These are phyloP conservation scores for Cryptoprocta ferox DNA, from an alignment of 2,797 vertebrate species.

Conservation along the genomic window DNA sequence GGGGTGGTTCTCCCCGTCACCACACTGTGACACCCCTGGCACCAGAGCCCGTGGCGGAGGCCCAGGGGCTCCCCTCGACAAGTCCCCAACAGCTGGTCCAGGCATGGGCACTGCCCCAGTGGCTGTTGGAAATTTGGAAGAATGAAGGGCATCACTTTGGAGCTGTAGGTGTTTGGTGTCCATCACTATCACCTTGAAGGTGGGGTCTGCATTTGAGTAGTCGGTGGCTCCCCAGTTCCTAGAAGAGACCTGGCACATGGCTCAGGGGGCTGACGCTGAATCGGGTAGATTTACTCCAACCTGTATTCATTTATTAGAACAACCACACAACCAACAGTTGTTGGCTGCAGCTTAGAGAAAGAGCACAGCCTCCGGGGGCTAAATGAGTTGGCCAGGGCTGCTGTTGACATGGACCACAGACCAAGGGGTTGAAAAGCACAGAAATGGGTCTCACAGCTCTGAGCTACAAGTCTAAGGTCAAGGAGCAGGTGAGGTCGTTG, in stretches of 20 bases:
- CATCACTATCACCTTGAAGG: neutral
- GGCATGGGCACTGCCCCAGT: neutral
- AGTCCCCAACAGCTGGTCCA: too few relatives aligned
- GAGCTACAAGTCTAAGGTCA: neutral
- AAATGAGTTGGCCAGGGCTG: neutral
- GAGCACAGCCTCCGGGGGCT: neutral
- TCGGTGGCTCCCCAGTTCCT: neutral
- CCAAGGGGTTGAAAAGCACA: fast-evolving
- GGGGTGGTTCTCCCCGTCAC: neutral
- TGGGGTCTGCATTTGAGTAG: neutral
- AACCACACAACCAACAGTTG: fast-evolving
- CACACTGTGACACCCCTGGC: neutral
- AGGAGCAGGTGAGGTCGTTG: fast-evolving
- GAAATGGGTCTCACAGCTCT: neutral
- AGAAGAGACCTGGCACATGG: fast-evolving
- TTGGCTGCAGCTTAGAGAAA: neutral
- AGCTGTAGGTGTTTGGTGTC: neutral
- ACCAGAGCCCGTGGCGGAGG: fast-evolving
- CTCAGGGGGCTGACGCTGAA: neutral
- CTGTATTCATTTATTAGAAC: neutral
- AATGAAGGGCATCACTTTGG: neutral
- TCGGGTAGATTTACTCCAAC: neutral
- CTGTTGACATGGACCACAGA: neutral
- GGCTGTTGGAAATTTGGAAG: fast-evolving
- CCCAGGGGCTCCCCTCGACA: neutral